Conservation (phyloP, 1,140 invertebrate genomes). For the Leptestheria dahalacensis region DNA sequence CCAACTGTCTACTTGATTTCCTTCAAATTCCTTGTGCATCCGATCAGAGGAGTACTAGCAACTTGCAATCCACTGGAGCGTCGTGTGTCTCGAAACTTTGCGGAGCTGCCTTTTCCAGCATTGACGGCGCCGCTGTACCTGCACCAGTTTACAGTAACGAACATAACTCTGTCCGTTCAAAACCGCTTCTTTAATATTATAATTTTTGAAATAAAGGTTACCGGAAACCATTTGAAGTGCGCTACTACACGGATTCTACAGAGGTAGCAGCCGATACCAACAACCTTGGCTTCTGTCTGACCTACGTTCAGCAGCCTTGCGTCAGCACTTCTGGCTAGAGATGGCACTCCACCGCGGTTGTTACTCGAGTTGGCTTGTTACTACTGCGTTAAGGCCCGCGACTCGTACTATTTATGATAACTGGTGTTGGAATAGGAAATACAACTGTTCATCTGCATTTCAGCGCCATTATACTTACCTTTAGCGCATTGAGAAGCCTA, state of each 20-base stretch:
- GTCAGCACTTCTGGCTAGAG: no score
- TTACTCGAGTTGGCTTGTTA: no score
- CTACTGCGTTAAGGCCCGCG: no score
- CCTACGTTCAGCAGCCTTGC: slow-evolving; percentile 23
- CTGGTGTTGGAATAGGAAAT: no score
- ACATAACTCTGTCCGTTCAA: not conserved
- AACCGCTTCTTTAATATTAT: not conserved
- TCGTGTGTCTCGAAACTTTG: slow-evolving; percentile 4
- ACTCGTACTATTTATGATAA: no score
- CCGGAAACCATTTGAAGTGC: slow-evolving; percentile 19
- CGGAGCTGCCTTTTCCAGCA: not conserved
- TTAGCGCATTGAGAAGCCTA: no score
- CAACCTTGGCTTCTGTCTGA: slow-evolving; percentile 22
- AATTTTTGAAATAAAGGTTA: slow-evolving; percentile 12
- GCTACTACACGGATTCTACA: slow-evolving; percentile 19
- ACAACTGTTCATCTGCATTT: no score
- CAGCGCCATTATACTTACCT: no score
- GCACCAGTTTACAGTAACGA: slow-evolving; percentile 15
- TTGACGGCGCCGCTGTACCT: not conserved
- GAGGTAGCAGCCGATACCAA: slow-evolving; percentile 10
- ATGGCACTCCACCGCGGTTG: no score
- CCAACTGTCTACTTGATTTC: not conserved
- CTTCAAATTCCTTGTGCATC: slow-evolving; percentile 6
- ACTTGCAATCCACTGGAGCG: not conserved
- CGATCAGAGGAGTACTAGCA: not conserved